Percentiles rank a stretch among this genome's conserved stretches.
These are phyloP conservation scores for Napeogenes inachia DNA, from an alignment of 2,888 invertebrate genomes.

Conservation along the genomic window DNA sequence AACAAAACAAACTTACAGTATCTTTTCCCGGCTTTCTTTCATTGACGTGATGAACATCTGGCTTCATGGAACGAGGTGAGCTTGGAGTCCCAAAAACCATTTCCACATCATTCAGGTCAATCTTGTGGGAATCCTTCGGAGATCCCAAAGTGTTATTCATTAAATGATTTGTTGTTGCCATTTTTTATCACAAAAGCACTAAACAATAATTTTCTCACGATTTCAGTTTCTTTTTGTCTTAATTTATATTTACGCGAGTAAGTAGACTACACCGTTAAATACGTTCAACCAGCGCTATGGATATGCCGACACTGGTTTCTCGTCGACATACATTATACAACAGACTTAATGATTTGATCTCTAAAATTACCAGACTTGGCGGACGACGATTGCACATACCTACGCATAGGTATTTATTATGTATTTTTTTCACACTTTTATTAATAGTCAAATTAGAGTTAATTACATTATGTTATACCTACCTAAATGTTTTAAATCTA, in stretches of 20 bases:
- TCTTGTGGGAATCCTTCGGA: constrained; percentile 32
- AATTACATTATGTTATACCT: no score
- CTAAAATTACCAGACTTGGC: constrained; percentile 43
- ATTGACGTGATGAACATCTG: constrained; percentile 41
- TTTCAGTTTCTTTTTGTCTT: no score
- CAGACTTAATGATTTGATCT: constrained; percentile 43
- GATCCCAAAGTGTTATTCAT: constrained; percentile 14
- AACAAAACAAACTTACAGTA: constrained; percentile 32
- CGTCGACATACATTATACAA: constrained; percentile 9
- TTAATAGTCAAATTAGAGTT: background rate
- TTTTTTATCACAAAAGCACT: constrained; percentile 9
- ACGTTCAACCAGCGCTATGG: constrained; percentile 15
- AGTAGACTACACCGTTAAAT: background rate
- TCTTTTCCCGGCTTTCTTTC: constrained; percentile 37
- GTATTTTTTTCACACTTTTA: background rate
- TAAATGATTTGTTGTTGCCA: constrained; percentile 22
- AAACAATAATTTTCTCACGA: no score
- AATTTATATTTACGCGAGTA: no score
- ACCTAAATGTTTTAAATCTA: no score
- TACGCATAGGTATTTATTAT: background rate
- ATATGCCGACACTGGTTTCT: constrained; percentile 17
- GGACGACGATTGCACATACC: background rate
- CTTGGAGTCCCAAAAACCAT: constrained; percentile 55
- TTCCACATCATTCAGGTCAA: constrained; percentile 50
- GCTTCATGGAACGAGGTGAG: constrained; percentile 35